These are phyloP conservation scores for Erebia aethiops DNA, from an alignment of 2,888 invertebrate species.

Conservation along the genomic window DNA sequence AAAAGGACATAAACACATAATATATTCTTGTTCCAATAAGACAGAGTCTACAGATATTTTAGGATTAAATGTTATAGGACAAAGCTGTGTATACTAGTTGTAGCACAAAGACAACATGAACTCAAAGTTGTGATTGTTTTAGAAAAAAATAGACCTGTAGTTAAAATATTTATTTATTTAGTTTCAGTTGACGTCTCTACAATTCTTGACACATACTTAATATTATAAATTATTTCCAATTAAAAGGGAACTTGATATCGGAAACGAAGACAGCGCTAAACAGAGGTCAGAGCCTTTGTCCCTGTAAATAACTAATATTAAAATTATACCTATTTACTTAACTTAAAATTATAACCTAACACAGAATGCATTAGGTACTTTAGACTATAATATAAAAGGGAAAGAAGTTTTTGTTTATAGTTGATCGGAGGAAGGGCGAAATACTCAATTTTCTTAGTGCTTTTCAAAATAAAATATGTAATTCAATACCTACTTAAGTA, in stretches of 20 bases:
- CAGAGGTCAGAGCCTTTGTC: constrained; percentile 70
- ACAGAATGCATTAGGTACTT: not conserved
- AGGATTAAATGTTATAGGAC: no score
- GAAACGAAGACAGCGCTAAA: constrained; percentile 75
- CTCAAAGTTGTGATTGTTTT: not conserved
- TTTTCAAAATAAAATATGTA: not conserved
- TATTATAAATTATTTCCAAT: constrained; percentile 21
- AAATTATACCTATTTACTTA: no score
- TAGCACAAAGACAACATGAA: no score
- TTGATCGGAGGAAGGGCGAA: not conserved
- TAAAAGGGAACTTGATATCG: constrained; percentile 26
- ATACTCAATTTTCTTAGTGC: not conserved
- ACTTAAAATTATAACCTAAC: no score
- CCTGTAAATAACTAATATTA: constrained; percentile 56
- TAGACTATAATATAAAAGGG: not conserved
- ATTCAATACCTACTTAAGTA: no score
- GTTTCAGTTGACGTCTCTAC: constrained; percentile 75
- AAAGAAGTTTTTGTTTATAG: not conserved
- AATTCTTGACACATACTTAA: constrained; percentile 41
- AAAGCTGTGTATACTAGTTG: no score
- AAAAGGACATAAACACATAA: no score
- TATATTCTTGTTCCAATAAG: no score
- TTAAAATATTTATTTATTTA: constrained; percentile 28
- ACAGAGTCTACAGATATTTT: no score
- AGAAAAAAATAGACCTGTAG: not conserved